Evolutionary conservation across 2,113 vertebrate genomes (phyloP).

Genomic region (Perccottus glenii): DNA sequence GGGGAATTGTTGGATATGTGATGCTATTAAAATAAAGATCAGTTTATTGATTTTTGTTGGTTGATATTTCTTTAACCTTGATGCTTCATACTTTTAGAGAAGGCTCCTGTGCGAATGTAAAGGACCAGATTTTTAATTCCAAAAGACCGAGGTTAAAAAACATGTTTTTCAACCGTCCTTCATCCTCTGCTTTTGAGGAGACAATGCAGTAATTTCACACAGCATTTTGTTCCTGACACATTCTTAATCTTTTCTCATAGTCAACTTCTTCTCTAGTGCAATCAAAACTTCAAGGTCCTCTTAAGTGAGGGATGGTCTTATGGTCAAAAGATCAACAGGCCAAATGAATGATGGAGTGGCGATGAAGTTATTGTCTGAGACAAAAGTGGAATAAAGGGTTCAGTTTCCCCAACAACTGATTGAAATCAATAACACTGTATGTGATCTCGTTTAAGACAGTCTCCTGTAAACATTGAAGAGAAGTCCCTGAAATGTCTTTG

Average conservation of each 20-base stretch:
- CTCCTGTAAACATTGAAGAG: constrained; percentile 1
- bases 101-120: no score
- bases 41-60: constrained; percentile 3
- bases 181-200: background rate
- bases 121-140: no score
- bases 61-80: background rate
- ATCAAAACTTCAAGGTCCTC: constrained; percentile 1
- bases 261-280: background rate
- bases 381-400: background rate
- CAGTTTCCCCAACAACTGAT: background rate
- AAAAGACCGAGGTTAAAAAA: no score
- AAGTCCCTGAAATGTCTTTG: background rate
- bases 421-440: background rate
- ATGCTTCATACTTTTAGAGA: no score
- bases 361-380: background rate
- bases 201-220: background rate
- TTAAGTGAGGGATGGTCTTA: background rate
- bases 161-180: background rate
- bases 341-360: background rate
- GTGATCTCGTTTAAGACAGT: background rate
- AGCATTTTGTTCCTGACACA: background rate
- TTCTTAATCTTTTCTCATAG: background rate
- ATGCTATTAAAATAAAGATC: constrained; percentile 10
- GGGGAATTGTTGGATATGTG: no score
- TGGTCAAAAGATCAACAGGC: background rate